Evolutionary conservation across 2,888 invertebrate species (phyloP).

Genomic region (Melangyna quadrimaculata): DNA sequence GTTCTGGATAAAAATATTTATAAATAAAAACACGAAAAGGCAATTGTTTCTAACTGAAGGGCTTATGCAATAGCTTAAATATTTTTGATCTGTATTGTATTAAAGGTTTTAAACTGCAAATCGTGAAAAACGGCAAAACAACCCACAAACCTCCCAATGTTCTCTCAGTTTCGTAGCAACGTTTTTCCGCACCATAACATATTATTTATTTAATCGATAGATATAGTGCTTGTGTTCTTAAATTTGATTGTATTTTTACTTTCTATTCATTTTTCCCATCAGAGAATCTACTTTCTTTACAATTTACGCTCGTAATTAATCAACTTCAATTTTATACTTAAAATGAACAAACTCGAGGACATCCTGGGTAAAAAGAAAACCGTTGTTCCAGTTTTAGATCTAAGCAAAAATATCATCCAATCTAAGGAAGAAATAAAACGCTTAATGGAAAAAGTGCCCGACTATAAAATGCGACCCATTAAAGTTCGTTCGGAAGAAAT

Average conservation of each 20-base stretch:
- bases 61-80: too few relatives aligned
- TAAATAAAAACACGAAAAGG: too few relatives aligned
- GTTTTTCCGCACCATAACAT: not conserved
- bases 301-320: not conserved
- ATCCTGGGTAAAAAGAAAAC: conserved; percentile 92
- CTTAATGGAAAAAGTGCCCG: conserved; percentile 92
- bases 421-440: conserved; percentile 91
- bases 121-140: too few relatives aligned
- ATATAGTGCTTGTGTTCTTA: not conserved
- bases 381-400: conserved; percentile 90
- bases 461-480: conserved; percentile 93
- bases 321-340: conserved; percentile 12
- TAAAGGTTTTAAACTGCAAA: too few relatives aligned
- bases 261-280: not conserved
- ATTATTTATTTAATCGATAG: not conserved
- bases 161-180: not conserved
- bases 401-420: conserved; percentile 89
- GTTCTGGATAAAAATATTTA: too few relatives aligned
- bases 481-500: conserved; percentile 91
- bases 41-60: too few relatives aligned
- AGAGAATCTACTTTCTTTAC: not conserved
- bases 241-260: not conserved
- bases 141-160: too few relatives aligned
- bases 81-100: too few relatives aligned
- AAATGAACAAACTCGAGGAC: conserved; percentile 89